Evolutionary conservation across 2,797 vertebrate genomes (phyloP).

Genomic region (Ispidina picta): DNA sequence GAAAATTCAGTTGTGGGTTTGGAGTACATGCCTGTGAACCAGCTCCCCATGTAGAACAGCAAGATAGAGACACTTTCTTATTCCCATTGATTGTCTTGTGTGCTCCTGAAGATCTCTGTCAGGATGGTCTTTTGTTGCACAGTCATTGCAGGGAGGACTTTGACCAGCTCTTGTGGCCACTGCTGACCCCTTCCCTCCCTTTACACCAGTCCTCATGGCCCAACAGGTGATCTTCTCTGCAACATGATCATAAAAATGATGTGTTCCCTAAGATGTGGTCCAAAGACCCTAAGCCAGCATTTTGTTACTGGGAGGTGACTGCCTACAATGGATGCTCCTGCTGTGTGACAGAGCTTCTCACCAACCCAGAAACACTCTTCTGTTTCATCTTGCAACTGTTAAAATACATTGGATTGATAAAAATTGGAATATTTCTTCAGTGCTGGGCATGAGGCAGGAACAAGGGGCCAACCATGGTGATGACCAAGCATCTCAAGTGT

Average conservation of each 20-base stretch:
- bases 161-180: not conserved
- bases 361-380: not conserved
- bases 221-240: not conserved
- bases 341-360: not conserved
- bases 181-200: not conserved
- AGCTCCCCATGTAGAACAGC: not conserved
- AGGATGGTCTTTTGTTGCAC: not conserved
- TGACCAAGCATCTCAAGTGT: not conserved
- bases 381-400: not conserved
- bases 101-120: not conserved
- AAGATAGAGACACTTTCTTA: not conserved
- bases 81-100: not conserved
- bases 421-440: not conserved
- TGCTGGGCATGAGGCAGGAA: not conserved
- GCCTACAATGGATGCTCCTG: not conserved
- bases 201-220: not conserved
- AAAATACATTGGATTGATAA: not conserved
- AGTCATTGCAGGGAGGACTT: not conserved
- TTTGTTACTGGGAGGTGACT: not conserved
- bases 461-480: not conserved
- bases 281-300: not conserved
- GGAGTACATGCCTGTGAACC: not conserved
- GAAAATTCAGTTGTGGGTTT: conserved; percentile 3
- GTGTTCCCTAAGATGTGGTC: not conserved
- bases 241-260: not conserved